Evolutionary conservation across 2,113 vertebrate genomes (phyloP).

Genomic region (Amphilophus citrinellus): DNA sequence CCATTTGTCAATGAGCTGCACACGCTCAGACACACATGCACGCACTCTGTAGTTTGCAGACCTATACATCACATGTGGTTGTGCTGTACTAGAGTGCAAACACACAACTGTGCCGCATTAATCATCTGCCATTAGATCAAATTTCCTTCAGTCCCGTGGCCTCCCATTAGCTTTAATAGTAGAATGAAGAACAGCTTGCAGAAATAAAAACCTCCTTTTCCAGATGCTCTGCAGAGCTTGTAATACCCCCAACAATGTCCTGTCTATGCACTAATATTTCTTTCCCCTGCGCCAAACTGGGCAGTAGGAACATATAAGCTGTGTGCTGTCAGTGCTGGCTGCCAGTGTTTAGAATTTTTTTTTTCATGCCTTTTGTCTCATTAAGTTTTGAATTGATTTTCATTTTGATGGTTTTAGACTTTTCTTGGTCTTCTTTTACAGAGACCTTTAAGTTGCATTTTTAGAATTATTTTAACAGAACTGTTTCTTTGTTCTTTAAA

Average conservation of each 20-base stretch:
- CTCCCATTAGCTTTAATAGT: constrained; percentile 34
- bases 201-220: constrained; percentile 15
- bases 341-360: neutral
- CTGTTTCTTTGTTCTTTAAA: neutral
- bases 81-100: constrained; percentile 23
- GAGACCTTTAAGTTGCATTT: neutral
- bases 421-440: neutral
- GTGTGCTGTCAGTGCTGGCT: neutral
- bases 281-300: neutral
- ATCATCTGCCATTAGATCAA: constrained; percentile 40
- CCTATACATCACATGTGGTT: constrained; percentile 32
- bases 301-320: neutral
- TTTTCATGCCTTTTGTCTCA: neutral
- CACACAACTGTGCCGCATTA: constrained; percentile 37
- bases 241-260: constrained; percentile 8
- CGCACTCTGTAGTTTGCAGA: neutral
- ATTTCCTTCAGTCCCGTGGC: constrained; percentile 28
- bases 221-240: constrained; percentile 29
- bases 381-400: neutral
- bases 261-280: constrained; percentile 12
- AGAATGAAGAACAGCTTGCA: neutral
- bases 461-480: neutral
- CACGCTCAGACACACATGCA: neutral
- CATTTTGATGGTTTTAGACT: neutral
- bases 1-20: constrained; percentile 36